Evolutionary conservation across 53 echinoderm and acorn worm genomes (phyloP), one percentile per base, ranked within the genome.

Genomic region (Arbacia lixula): DNA sequence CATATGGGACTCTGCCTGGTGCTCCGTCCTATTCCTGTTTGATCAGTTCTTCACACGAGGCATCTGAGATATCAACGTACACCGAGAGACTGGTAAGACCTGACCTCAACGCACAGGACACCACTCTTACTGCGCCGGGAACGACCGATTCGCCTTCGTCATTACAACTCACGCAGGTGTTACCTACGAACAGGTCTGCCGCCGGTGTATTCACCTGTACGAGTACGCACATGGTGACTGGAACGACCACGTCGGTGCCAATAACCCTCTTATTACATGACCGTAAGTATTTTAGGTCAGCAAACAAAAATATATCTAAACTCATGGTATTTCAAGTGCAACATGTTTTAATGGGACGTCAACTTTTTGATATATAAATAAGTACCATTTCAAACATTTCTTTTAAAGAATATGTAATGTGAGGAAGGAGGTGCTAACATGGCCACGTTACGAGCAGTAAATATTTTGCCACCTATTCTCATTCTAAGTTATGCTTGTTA

Each of bases 141-240:
- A 19, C 8, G 4, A 31, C 30, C 2, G 35, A n/a, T n/a, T n/a
- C 22, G 17, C 17, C 10, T 22, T 5, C 30, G 6, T 2, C 63
- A 34, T 32, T 32, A 30, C 10, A 6, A 19, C 4, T 63, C 17
- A 14, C 63, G 17, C 66, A 37, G 66, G n/a, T 22, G 6, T 39
- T 66, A 37, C 38, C 66, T 19, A 10, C 4, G 36, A 2, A 36
- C 11, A 38, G 2, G 12, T 19, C 21, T 16, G n/a, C 66, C 0
- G 67, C 40, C 10, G 67, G 67, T 36, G 67, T 67, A n/a, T 67
- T 38, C 33, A 39, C 36, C 8, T 67, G 67, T 37, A 20, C 14
- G 38, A 37, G 39, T n/a, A 39, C 67, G 22, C 22, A 20, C 2
- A 67, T 40, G 8, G 22, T 40, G 36, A 67, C 39, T 19, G 67